Percentiles rank a stretch among this genome's conserved stretches.
Evolutionary conservation across 2,113 vertebrate species (phyloP).

Genomic region (Ascaphus truei): DNA sequence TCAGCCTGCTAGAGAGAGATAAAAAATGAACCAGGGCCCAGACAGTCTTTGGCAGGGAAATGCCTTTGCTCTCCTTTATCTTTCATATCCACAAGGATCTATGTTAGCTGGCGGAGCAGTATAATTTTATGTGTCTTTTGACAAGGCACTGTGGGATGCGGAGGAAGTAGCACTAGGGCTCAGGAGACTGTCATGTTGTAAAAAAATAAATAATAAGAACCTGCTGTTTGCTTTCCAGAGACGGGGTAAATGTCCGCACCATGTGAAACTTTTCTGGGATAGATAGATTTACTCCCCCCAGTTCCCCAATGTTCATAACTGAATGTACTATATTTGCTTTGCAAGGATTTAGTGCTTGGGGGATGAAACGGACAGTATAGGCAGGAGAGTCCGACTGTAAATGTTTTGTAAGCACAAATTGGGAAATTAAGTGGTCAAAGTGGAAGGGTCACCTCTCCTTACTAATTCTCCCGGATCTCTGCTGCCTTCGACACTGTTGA

Average conservation of each 20-base stretch:
- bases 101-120: neutral
- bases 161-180: neutral
- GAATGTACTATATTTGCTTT: too few relatives aligned
- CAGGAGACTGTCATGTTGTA: neutral
- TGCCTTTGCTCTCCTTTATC: neutral
- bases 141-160: neutral
- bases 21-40: neutral
- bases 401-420: too few relatives aligned
- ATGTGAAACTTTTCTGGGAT: neutral
- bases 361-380: too few relatives aligned
- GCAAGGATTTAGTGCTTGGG: too few relatives aligned
- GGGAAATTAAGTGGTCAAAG: too few relatives aligned
- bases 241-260: neutral
- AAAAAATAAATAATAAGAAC: neutral
- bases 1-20: neutral
- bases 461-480: too few relatives aligned
- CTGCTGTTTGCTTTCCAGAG: neutral
- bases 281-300: too few relatives aligned
- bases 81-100: constrained; percentile 10
- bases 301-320: too few relatives aligned
- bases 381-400: too few relatives aligned
- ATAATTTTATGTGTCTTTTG: neutral
- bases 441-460: too few relatives aligned
- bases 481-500: too few relatives aligned
- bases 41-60: neutral